Evolutionary conservation across 2,113 vertebrate genomes (phyloP).

Genomic region (Scolopax mira): DNA sequence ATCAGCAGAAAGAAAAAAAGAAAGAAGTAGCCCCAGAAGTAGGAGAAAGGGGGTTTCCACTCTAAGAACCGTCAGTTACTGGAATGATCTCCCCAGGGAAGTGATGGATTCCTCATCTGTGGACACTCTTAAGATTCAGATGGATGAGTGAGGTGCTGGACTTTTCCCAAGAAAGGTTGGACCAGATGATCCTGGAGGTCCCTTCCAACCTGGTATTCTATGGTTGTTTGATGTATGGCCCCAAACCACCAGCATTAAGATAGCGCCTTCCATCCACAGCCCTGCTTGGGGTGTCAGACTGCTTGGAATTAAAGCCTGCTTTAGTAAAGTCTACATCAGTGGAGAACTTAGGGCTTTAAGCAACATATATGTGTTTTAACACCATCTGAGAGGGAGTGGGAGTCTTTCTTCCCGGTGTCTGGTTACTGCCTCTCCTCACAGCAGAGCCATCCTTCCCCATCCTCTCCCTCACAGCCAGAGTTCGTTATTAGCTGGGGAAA

Average conservation of each 20-base stretch:
- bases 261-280: not conserved
- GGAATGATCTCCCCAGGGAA: not conserved
- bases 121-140: not conserved
- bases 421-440: not conserved
- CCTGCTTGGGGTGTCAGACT: not conserved
- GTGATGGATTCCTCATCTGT: not conserved
- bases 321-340: not conserved
- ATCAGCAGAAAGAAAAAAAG: not conserved
- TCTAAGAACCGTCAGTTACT: not conserved
- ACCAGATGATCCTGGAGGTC: not conserved
- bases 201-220: not conserved
- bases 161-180: not conserved
- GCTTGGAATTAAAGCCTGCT: not conserved
- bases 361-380: fast-evolving
- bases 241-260: not conserved
- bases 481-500: slow-evolving; percentile 67
- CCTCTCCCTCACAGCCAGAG: slow-evolving; percentile 13
- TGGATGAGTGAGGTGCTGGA: not conserved
- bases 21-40: not conserved
- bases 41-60: not conserved
- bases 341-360: not conserved
- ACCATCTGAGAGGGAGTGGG: fast-evolving
- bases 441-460: not conserved
- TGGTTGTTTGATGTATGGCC: not conserved
- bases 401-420: not conserved